phyloP scores from a whole-genome alignment of 23 tunicate genomes.

The Clavelina lepadiformis region DNA sequence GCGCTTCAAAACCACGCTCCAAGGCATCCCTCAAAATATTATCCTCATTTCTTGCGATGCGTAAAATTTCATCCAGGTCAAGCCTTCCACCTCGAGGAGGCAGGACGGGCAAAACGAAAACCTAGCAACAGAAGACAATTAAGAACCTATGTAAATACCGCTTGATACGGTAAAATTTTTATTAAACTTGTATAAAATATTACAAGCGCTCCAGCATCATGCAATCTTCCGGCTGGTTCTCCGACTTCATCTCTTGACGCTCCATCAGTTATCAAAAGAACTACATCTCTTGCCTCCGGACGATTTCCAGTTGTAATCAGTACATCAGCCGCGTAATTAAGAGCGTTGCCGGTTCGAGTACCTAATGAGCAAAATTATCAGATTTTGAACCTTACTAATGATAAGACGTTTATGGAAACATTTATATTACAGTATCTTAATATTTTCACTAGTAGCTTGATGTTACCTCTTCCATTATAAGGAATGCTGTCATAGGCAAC shows the following conservation, averaged over 20 bases:
- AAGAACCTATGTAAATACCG: background rate
- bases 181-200: background rate
- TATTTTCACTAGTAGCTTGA: no score
- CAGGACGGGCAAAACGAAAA: constrained; percentile 57
- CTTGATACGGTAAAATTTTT: background rate
- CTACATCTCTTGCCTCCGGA: constrained; percentile 50
- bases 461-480: constrained; percentile 68
- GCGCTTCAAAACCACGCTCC: constrained; percentile 60
- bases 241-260: constrained; percentile 56
- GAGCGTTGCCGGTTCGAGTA: constrained; percentile 70
- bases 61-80: constrained; percentile 25
- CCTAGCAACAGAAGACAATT: constrained; percentile 13
- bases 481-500: constrained; percentile 48
- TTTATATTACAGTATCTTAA: no score
- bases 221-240: constrained; percentile 21
- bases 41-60: constrained; percentile 34
- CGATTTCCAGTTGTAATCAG: constrained; percentile 51
- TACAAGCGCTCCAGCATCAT: constrained; percentile 60
- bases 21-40: constrained; percentile 53
- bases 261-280: constrained; percentile 68
- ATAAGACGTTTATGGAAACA: no score
- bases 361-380: no score
- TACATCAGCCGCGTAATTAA: constrained; percentile 30
- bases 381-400: no score
- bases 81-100: constrained; percentile 40